Evolutionary conservation across 2,888 invertebrate species (phyloP), one percentile per base, ranked within the genome.

Genomic region (Melieria picta): DNA sequence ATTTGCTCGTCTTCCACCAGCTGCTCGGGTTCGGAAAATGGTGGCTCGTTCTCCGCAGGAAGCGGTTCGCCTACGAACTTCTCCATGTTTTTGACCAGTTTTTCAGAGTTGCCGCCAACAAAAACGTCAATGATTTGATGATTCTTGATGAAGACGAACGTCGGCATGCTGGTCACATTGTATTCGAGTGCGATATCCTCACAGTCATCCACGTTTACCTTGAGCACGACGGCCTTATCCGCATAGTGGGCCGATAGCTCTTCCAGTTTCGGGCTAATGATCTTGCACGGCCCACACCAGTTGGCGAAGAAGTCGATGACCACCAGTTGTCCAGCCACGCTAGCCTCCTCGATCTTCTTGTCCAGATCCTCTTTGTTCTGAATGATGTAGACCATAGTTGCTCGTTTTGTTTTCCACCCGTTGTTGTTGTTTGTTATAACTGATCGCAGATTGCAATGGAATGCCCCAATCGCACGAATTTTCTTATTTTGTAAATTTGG

Each of bases 221-320:
- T 90, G 46, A 90, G 83, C 3, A 89, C 89, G 57, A 90, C 87
- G 67, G 89, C 85, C 50, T 85, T 79, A 73, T 89, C 90, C 0
- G 88, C 86, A 85, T 90, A 89, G 79, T 90, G 90, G 0, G 84
- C 81, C 6, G 93, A 90, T 77, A 93, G 85, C 82, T 92, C 92
- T 79, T 94, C 93, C 45, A 95, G 87, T 79, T 92, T 92, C 43
- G 96, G 96, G 1, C 92, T 91, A 82, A 96, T 96, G 88, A 92
- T 90, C 87, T 94, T 94, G 90, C 96, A 97, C 2, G 96, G 96
- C 0, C 95, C 95, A 84, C 97, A 97, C 96, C 96, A 97, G 66
- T 92, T 92, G 63, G 96, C 96, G 88, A 91, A 94, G 87, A 97
- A 97, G 88, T 96, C 96, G 75, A 96, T 92, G 50, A 97, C 91